Conservation (phyloP, 2,113 vertebrate genomes). For the Barnardius zonarius region DNA sequence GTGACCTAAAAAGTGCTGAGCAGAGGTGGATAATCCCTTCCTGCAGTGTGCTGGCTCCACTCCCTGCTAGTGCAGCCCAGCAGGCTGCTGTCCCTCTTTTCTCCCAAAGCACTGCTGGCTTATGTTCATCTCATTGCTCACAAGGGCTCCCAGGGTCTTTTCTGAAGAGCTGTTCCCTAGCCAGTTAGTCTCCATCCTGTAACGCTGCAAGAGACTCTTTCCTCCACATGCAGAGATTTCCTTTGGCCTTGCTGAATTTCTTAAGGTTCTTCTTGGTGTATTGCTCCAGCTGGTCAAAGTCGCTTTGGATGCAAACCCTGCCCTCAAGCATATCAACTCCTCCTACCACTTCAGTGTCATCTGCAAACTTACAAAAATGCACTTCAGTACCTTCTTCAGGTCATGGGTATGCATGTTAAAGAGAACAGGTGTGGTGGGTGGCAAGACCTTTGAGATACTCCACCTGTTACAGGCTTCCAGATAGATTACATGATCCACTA, state of each 20-base stretch:
- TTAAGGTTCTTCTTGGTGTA: background rate
- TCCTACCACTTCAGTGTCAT: background rate
- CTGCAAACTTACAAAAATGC: background rate
- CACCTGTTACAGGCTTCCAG: background rate
- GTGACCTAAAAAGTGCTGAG: background rate
- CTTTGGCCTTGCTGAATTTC: background rate
- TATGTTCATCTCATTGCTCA: background rate
- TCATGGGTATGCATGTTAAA: background rate
- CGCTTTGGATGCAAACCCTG: background rate
- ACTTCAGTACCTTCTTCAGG: background rate
- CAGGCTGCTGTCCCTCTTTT: background rate
- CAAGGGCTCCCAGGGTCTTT: background rate
- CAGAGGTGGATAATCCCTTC: background rate
- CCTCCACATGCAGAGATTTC: background rate
- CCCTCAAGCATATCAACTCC: background rate
- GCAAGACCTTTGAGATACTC: background rate
- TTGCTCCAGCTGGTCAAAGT: background rate
- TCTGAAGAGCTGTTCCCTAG: background rate
- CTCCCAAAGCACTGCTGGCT: background rate
- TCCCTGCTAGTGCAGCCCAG: background rate
- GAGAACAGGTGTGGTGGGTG: background rate
- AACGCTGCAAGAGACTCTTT: background rate
- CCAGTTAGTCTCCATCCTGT: background rate
- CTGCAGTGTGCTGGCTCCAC: background rate
- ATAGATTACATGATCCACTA: rapidly evolving